phyloP scores from a whole-genome alignment of 2,113 vertebrate species.

The Plecotus auritus region DNA sequence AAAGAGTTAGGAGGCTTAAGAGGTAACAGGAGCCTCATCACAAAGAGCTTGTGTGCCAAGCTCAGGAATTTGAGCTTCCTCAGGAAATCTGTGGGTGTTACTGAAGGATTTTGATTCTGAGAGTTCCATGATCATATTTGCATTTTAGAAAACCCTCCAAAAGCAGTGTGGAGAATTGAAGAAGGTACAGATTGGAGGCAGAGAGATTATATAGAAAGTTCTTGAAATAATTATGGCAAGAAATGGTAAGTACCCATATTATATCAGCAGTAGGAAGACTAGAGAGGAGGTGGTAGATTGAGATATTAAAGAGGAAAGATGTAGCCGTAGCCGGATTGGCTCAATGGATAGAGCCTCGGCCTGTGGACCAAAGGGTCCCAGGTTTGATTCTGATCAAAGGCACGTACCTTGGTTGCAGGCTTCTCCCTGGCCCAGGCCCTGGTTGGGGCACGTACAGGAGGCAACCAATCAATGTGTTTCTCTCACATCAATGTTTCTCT shows the following conservation, averaged over 20 bases:
- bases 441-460: too few species aligned
- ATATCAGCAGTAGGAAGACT: neutral
- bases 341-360: too few species aligned
- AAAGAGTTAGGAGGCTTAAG: neutral
- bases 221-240: slow-evolving; percentile 43
- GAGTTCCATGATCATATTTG: slow-evolving; percentile 30
- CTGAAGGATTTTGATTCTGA: slow-evolving; percentile 30
- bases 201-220: slow-evolving; percentile 36
- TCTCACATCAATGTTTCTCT: too few species aligned
- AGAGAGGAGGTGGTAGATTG: neutral
- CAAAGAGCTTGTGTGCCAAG: neutral
- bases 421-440: too few species aligned
- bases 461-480: too few species aligned
- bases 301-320: neutral
- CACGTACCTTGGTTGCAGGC: too few species aligned
- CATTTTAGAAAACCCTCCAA: slow-evolving; percentile 37
- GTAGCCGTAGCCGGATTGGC: too few species aligned
- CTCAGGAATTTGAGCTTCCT: neutral
- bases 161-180: neutral
- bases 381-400: too few species aligned
- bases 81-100: neutral
- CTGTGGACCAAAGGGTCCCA: too few species aligned
- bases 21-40: neutral
- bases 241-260: neutral
- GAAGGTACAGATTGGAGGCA: slow-evolving; percentile 26